Base-by-base conservation (phyloP, 2,888 invertebrate species). In the Drosophila paranaensis region DNA sequence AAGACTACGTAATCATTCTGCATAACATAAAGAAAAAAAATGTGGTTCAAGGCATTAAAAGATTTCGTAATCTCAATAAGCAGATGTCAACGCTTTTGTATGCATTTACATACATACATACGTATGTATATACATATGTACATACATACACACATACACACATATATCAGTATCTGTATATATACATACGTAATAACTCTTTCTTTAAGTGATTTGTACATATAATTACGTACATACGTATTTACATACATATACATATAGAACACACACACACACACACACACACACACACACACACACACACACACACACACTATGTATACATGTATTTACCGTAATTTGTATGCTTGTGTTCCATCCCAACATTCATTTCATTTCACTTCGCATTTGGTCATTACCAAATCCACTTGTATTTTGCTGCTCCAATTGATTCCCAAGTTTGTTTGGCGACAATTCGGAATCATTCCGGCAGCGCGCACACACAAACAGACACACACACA, bases 351-450 rank as follows among this genome's bases (percentile, higher is more conserved):
- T 33, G 14, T 30, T 42, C 40, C 25, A 35, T 53, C 37, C 40
- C 35, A 51, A 42, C 61, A 33, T 30, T 30, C 30, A 67, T 60
- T 60, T 46, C 57, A 50, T 63, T 72, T 54, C 48, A 45, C 48
- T 62, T 48, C 20, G 37, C 46, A 37, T 60, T 68, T 56, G 69
- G 56, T 70, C 70, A 60, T 58, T 71, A 62, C 63, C 37, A 63
- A 70, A 70, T 53, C 55, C 58, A 65, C 57, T 48, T 55, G 50
- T 40, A 33, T 48, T 58, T 57, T 60, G 65, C 62, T 84, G 69
- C 76, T 79, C 63, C 82, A 82, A 82, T 88, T 88, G 77, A 85
- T 85, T 88, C 68, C 82, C 86, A 82, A 88, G 79, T 79, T 82
- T 77, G 69, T 79, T 85, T 64, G 67, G 69, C 71, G 73, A 73